Evolutionary conservation across 2,113 vertebrate genomes (phyloP).

Genomic region (Falcunculus frontatus): DNA sequence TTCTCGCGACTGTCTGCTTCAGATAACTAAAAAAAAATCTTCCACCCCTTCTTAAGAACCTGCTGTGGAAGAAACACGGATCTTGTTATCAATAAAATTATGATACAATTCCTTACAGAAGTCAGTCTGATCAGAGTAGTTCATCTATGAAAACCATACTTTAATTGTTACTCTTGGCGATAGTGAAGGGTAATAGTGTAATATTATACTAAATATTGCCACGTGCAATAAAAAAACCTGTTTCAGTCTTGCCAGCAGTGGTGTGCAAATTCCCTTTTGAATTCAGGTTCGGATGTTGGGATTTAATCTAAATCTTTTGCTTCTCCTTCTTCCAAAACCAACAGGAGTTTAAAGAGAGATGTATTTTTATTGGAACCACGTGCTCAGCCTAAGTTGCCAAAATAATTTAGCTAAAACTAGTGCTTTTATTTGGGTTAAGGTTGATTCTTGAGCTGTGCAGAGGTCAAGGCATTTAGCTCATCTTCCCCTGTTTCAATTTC

Average conservation of each 20-base stretch:
- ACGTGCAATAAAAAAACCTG: conserved; percentile 56
- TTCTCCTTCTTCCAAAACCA: conserved; percentile 70
- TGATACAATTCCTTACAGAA: conserved; percentile 62
- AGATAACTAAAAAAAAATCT: background rate
- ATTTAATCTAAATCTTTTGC: conserved; percentile 66
- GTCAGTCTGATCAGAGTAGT: conserved; percentile 44
- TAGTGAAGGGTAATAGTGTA: conserved; percentile 61
- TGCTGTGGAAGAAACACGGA: conserved; percentile 61
- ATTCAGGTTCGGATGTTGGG: conserved; percentile 56
- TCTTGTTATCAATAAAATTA: conserved; percentile 63
- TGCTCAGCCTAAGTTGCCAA: conserved; percentile 63
- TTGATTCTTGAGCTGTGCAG: conserved; percentile 59
- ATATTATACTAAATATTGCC: conserved; percentile 75
- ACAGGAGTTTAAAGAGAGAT: conserved; percentile 63
- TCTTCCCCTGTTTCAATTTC: conserved; percentile 21
- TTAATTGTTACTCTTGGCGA: conserved; percentile 72
- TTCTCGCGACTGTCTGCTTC: background rate
- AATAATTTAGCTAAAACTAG: conserved; percentile 69
- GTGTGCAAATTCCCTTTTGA: conserved; percentile 32
- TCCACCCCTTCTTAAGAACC: conserved; percentile 25
- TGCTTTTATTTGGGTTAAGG: conserved; percentile 69
- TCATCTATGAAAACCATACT: conserved; percentile 62
- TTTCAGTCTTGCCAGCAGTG: conserved; percentile 52
- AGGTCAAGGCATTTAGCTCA: conserved; percentile 47
- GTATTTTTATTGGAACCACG: conserved; percentile 75